Percentiles rank a stretch among this genome's conserved stretches.
These are phyloP conservation scores for Goniozus legneri DNA, from an alignment of 1,140 invertebrate species.

Conservation along the genomic window DNA sequence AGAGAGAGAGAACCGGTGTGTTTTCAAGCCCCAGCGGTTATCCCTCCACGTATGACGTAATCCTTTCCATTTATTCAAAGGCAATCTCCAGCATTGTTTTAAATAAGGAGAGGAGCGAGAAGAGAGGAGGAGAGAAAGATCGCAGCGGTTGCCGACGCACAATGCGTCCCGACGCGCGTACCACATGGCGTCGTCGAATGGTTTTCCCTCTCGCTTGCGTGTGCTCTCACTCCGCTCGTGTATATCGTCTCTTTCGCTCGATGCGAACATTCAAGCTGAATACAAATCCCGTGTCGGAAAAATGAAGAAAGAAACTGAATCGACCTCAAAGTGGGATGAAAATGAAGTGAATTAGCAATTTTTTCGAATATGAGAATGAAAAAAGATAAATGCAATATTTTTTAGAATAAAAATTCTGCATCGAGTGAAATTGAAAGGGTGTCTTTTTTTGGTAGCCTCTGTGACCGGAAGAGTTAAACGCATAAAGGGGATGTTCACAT, in stretches of 20 bases:
- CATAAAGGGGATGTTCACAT: no score
- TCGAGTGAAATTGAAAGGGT: no score
- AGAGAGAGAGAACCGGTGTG: no score
- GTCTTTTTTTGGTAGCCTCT: no score
- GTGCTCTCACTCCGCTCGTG: no score
- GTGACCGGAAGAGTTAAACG: no score
- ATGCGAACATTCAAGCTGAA: neutral
- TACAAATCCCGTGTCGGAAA: neutral
- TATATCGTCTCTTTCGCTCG: neutral
- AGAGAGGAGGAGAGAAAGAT: no score
- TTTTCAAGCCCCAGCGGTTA: neutral
- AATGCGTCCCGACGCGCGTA: conserved; percentile 27
- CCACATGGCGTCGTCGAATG: conserved; percentile 30
- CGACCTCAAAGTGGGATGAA: neutral
- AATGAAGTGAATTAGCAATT: no score
- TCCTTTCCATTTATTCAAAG: conserved; percentile 37
- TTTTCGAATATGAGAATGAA: no score
- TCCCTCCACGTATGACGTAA: conserved; percentile 21
- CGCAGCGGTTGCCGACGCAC: conserved; percentile 7
- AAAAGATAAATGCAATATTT: no score
- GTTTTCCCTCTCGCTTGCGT: no score
- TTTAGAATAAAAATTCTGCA: no score
- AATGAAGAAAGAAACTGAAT: neutral
- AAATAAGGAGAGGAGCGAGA: conserved; percentile 21
- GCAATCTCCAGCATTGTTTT: conserved; percentile 33